Base-by-base conservation (phyloP, 2,888 invertebrate species). In the Lutraria lutraria region DNA sequence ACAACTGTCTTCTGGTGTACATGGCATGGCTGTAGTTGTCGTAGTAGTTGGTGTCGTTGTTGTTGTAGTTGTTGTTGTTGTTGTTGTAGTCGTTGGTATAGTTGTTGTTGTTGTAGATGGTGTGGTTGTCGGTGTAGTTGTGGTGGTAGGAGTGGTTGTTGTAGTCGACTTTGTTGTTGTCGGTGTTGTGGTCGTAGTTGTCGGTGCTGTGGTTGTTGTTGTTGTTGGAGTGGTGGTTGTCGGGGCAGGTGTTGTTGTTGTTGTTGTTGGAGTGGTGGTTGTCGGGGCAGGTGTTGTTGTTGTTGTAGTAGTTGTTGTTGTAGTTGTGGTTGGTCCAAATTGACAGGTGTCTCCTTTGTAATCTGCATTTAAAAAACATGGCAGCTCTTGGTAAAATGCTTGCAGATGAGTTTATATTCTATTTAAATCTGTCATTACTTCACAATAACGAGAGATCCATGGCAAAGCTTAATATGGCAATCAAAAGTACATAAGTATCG, bases 121-220 rank as follows among this genome's bases (percentile, higher is more conserved):
- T 4, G 89, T 86, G 25, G 86, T 79, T 4, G 88, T 80, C 0
- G 88, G 63, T 19, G 89, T 87, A 21, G 87, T 76, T 0, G 90
- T 83, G n/a, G 90, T 80, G 16, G 90, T 79, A 8, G 88, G 79
- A 0, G 86, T 83, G 8, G 86, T 63, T 8, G 86, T 83, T 21
- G 86, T 79, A 15, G 92, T 90, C 0, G 90, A 89, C 16, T 89
- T 92, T 2, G 92, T 53, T 4, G 89, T 81, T 15, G 90, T 87
- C 8, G 89, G 72, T 3, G 91, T 80, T 10, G 89, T 87, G 0
- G 88, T 82, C 0, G 88, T 63, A 8, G 89, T 85, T 29, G 87
- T 82, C 0, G 89, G 76, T 8, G 86, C 63, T 0, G 84, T 80
- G 25, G 81, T 81, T 0, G 88, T 60, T 60, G 68, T 43, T 29